Base-by-base conservation (phyloP, 2,888 invertebrate genomes). In the Hydrotaea diabolus region DNA sequence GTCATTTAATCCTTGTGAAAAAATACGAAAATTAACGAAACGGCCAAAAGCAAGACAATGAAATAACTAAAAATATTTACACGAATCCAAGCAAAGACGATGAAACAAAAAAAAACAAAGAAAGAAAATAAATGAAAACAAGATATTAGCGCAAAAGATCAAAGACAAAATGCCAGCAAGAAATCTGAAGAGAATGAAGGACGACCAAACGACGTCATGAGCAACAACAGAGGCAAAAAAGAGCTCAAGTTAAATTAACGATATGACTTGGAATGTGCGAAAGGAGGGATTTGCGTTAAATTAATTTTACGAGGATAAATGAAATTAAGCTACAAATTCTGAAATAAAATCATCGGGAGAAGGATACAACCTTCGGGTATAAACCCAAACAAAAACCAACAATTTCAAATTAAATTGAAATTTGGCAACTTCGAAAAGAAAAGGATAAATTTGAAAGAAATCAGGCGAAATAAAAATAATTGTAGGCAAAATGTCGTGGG, bases 1-100 rank as follows among this genome's bases (percentile, higher is more conserved):
- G 81, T 84, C 84, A 79, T 39, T 81, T 84, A 84, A 84, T 78
- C 73, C 39, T 57, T 26, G 15, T 15, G 26, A 23, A 15, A 59
- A 21, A 19, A 55, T 21, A 55, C 21, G 11, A 55, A 26, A 59
- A 55, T 21, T 9, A 55, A 55, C 19, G 9, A 19, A 55, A 55
- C 55, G 55, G 3, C 19, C 1, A 4, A 55, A 15, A 59, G n/a
- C n/a, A 49, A 26, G 23, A 59, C 59, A 23, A 23, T 23, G 26
- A 59, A 59, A 59, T 26, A 23, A 59, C 26, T 21, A 26, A 59
- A 59, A 59, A 59, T 59, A 59, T 59, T 23, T 59, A 59, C 59
- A 59, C 49, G 49, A 31, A 62, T 62, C 31, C 9, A 62, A 62
- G 31, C 1, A 11, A 13, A 62, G 31, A 62, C n/a, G n/a, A n/a